Conservation (phyloP, 2,113 vertebrate genomes). For the Rissa tridactyla region DNA sequence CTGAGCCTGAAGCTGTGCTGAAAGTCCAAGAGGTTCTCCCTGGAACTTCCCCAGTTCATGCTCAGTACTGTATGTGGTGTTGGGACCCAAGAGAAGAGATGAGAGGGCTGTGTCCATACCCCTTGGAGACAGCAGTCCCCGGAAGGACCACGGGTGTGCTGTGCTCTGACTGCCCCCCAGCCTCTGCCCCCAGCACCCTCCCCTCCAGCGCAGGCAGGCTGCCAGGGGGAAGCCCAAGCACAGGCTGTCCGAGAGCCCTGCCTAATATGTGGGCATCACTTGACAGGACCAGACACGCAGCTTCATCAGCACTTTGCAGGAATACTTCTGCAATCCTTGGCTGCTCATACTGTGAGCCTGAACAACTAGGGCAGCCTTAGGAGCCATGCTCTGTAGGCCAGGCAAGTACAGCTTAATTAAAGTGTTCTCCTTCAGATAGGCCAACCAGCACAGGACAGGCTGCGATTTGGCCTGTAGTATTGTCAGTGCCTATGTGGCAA, state of each 20-base stretch:
- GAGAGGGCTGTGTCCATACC: background rate
- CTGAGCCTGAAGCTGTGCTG: background rate
- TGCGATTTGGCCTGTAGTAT: background rate
- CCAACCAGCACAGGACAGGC: background rate
- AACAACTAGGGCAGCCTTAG: background rate
- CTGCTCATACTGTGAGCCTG: background rate
- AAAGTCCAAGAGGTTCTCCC: rapidly evolving
- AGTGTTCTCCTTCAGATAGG: background rate
- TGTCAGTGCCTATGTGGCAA: background rate
- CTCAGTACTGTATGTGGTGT: background rate
- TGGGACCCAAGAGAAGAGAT: background rate
- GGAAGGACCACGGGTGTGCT: background rate
- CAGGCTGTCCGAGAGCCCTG: background rate
- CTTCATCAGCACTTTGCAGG: background rate
- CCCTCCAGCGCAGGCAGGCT: background rate
- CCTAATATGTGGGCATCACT: background rate
- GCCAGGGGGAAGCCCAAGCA: background rate
- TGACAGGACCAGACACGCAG: background rate
- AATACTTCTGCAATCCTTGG: background rate
- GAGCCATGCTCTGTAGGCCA: background rate
- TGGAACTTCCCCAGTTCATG: background rate
- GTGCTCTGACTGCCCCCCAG: background rate
- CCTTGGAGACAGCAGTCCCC: background rate
- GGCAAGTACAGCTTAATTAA: background rate
- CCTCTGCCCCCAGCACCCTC: background rate